Percentiles rank a stretch among this genome's conserved stretches.
Evolutionary conservation across 2,113 vertebrate genomes (phyloP).

Genomic region (Heterocephalus glaber): DNA sequence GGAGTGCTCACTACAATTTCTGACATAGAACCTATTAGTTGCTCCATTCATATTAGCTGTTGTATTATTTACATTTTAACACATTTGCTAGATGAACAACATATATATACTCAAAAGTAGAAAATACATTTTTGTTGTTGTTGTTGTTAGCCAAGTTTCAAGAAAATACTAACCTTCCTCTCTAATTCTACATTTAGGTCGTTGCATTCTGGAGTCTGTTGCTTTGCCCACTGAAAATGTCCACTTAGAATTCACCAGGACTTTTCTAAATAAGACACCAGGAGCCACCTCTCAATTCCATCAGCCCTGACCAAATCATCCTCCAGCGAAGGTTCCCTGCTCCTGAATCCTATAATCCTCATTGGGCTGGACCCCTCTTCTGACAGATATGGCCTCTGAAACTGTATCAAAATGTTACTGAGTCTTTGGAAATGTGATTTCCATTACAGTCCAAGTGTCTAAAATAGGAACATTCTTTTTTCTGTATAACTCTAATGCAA

Average conservation of each 20-base stretch:
- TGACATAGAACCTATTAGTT: not conserved
- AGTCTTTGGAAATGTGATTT: not conserved
- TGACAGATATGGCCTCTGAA: too few relatives aligned
- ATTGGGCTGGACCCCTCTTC: accelerated
- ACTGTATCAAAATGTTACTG: not conserved
- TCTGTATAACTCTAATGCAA: not conserved
- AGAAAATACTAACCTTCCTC: not conserved
- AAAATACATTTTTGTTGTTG: not conserved
- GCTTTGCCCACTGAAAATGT: not conserved
- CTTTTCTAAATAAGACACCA: not conserved
- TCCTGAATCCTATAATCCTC: accelerated
- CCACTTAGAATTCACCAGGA: not conserved
- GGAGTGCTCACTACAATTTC: not conserved
- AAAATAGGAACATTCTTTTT: accelerated
- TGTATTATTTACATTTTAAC: not conserved
- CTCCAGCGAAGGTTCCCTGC: not conserved
- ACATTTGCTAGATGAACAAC: not conserved
- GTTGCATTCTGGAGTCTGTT: not conserved
- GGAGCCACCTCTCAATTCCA: not conserved
- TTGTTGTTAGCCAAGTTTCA: not conserved
- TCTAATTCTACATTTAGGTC: not conserved
- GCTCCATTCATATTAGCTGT: not conserved
- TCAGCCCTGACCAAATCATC: not conserved
- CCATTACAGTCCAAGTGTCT: not conserved
- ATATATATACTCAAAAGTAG: not conserved